phyloP scores from a whole-genome alignment of 2,113 vertebrate species.

The Etheostoma spectabile region DNA sequence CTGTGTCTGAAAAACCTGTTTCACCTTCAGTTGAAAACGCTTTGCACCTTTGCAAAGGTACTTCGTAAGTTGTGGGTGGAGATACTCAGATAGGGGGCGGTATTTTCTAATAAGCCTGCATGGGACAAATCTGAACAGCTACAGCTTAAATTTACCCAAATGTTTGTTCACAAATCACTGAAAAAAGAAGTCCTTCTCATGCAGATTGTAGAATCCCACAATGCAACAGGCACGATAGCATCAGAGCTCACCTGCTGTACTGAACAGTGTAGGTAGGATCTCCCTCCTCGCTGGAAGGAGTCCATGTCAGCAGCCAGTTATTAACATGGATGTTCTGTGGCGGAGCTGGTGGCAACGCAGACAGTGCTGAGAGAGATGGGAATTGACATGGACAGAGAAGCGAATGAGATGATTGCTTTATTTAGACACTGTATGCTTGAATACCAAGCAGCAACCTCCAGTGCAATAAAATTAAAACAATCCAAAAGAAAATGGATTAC shows the following conservation, averaged over 20 bases:
- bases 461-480: no score
- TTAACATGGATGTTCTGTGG: conserved; percentile 22
- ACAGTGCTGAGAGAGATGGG: background rate
- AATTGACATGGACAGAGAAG: background rate
- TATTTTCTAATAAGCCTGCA: no score
- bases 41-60: no score
- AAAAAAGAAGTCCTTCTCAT: background rate
- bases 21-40: no score
- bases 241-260: conserved; percentile 27
- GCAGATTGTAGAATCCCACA: background rate
- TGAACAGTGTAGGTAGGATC: conserved; percentile 33
- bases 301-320: conserved; percentile 36
- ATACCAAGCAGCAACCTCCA: no score
- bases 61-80: no score
- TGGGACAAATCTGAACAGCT: no score
- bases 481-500: no score
- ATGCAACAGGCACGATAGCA: background rate
- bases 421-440: background rate
- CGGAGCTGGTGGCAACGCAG: background rate
- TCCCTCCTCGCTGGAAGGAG: background rate
- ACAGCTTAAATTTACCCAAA: no score
- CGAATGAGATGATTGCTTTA: background rate
- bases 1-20: no score
- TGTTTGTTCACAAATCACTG: no score
- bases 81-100: no score